A percentile compares a stretch with the other conserved stretches of the same genome.
phyloP scores from a whole-genome alignment of 2,113 vertebrate genomes.

The Phalacrocorax aristotelis region DNA sequence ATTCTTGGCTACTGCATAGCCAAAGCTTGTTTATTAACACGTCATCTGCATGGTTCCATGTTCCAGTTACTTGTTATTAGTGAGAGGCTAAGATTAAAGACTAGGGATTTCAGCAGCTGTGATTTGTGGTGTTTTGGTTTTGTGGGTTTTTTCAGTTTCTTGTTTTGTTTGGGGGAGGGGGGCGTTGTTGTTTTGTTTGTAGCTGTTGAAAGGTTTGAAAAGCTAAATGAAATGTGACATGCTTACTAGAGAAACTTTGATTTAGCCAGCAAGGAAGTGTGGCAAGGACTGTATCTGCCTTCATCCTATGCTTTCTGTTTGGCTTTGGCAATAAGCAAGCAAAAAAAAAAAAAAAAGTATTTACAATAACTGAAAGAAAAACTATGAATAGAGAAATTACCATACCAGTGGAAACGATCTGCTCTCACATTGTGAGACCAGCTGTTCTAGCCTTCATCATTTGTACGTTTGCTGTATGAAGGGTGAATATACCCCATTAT shows the following conservation, averaged over 20 bases:
- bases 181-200: not conserved
- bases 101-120: not conserved
- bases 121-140: not conserved
- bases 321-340: slow-evolving; percentile 39
- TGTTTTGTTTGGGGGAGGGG: not conserved
- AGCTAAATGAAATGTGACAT: slow-evolving; percentile 47
- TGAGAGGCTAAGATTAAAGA: slow-evolving; percentile 51
- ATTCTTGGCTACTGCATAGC: not conserved
- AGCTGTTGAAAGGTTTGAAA: slow-evolving; percentile 14
- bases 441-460: slow-evolving; percentile 59
- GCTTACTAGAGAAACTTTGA: slow-evolving; percentile 18
- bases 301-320: slow-evolving; percentile 34
- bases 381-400: slow-evolving; percentile 50
- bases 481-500: slow-evolving; percentile 64
- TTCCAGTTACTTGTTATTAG: not conserved
- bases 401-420: slow-evolving; percentile 52
- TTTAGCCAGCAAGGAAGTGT: slow-evolving; percentile 10
- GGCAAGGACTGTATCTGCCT: not conserved
- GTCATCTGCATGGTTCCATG: not conserved
- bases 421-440: slow-evolving; percentile 54
- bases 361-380: slow-evolving; percentile 54
- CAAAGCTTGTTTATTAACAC: slow-evolving; percentile 9
- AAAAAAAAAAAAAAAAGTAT: slow-evolving; percentile 33
- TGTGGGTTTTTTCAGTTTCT: not conserved
- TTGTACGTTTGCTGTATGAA: slow-evolving; percentile 58